These are phyloP conservation scores for Verasper variegatus DNA, from an alignment of 2,113 vertebrate genomes.

Conservation along the genomic window DNA sequence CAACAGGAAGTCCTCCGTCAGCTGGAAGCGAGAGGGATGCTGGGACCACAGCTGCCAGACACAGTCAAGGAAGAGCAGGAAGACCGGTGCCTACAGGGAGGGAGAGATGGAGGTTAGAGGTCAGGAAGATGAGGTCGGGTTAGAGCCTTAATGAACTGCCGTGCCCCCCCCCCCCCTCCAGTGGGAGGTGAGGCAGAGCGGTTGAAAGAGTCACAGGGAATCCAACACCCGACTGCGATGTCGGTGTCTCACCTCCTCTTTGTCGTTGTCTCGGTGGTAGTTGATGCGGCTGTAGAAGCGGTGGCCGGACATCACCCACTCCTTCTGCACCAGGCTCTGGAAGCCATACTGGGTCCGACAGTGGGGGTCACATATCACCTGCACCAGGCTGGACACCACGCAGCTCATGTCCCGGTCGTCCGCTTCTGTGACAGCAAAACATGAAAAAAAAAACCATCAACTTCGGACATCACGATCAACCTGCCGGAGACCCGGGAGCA, in stretches of 20 bases:
- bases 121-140: no score
- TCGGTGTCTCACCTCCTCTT: constrained; percentile 83
- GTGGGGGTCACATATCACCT: constrained; percentile 90
- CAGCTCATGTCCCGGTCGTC: constrained; percentile 93
- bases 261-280: constrained; percentile 78
- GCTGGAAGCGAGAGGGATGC: constrained; percentile 88
- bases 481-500: no score
- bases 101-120: fast-evolving
- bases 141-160: no score
- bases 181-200: no score
- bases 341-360: constrained; percentile 87
- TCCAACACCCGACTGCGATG: no score
- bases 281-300: constrained; percentile 89
- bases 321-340: constrained; percentile 92
- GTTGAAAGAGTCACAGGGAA: no score
- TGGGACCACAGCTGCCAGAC: constrained; percentile 93
- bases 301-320: constrained; percentile 93
- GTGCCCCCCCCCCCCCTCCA: no score
- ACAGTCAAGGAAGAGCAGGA: constrained; percentile 94
- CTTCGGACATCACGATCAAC: no score
- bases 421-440: constrained; percentile 78
- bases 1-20: constrained; percentile 90
- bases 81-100: constrained; percentile 87
- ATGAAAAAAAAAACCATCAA: no score
- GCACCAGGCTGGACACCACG: constrained; percentile 91